These are phyloP conservation scores for Zaprionus lineosus DNA, from an alignment of 2,888 invertebrate genomes.

Conservation along the genomic window DNA sequence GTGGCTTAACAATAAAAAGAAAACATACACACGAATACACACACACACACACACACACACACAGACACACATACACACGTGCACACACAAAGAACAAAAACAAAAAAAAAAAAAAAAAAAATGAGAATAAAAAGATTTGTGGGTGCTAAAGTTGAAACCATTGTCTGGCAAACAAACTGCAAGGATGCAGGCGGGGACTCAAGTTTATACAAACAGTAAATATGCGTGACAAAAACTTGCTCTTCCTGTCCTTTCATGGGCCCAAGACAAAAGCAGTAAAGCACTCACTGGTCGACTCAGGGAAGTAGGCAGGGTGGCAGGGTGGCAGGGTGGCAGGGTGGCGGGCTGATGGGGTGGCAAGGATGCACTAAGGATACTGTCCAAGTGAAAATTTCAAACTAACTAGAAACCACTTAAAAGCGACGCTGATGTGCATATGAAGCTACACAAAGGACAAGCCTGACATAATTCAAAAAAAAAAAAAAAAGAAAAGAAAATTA, in stretches of 20 bases:
- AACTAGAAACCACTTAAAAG: conserved; percentile 73
- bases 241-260: conserved; percentile 69
- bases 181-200: conserved; percentile 29
- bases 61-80: no score
- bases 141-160: conserved; percentile 55
- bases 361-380: no score
- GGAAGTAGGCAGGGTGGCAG: conserved; percentile 3
- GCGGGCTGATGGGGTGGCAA: conserved; percentile 1
- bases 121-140: conserved; percentile 21
- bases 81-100: no score
- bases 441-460: conserved; percentile 31
- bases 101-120: background rate
- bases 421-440: conserved; percentile 44
- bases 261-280: conserved; percentile 46
- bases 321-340: background rate
- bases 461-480: conserved; percentile 2
- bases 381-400: conserved; percentile 73
- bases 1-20: conserved; percentile 42
- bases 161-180: conserved; percentile 59
- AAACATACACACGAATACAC: no score
- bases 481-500: background rate
- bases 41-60: no score
- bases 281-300: conserved; percentile 13
- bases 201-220: conserved; percentile 72
- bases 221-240: conserved; percentile 77